A percentile compares a stretch with the other conserved stretches of the same genome.
These are phyloP conservation scores for Mandrillus leucophaeus DNA, from an alignment of 2,113 vertebrate species.

Conservation along the genomic window DNA sequence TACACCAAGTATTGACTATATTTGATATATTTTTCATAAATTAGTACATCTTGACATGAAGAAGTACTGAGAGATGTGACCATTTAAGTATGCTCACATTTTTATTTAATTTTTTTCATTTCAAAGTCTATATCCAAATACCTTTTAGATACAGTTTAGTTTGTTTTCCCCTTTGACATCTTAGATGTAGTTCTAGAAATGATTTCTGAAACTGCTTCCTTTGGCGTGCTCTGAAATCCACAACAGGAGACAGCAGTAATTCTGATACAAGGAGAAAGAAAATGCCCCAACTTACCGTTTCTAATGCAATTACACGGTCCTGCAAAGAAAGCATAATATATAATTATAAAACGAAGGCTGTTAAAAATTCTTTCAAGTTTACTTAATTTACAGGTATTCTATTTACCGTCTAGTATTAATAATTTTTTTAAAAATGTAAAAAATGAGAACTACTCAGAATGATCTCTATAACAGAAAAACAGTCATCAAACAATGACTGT, in stretches of 20 bases:
- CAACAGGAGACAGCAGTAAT: not conserved
- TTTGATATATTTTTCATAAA: not conserved
- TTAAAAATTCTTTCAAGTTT: not conserved
- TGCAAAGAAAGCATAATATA: slow-evolving; percentile 83
- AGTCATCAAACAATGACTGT: not conserved
- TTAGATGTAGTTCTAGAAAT: slow-evolving; percentile 53
- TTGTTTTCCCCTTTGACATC: slow-evolving; percentile 39
- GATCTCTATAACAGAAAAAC: not conserved
- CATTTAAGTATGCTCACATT: slow-evolving; percentile 12
- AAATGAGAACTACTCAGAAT: slow-evolving; percentile 22
- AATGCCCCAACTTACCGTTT: slow-evolving; percentile 84
- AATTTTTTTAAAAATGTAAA: slow-evolving; percentile 26
- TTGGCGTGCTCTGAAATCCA: slow-evolving; percentile 57
- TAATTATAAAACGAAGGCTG: slow-evolving; percentile 71
- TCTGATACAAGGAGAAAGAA: slow-evolving; percentile 67
- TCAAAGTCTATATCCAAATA: slow-evolving; percentile 41
- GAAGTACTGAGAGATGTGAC: not conserved
- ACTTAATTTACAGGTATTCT: not conserved
- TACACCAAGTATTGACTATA: not conserved
- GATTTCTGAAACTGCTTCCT: slow-evolving; percentile 44
- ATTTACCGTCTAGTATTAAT: not conserved
- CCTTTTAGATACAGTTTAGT: slow-evolving; percentile 49
- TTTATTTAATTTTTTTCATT: not conserved
- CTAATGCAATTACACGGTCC: slow-evolving; percentile 84
- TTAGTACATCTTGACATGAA: not conserved